These are phyloP conservation scores for Theocolax elegans DNA, from an alignment of 1,140 invertebrate species.

Conservation along the genomic window DNA sequence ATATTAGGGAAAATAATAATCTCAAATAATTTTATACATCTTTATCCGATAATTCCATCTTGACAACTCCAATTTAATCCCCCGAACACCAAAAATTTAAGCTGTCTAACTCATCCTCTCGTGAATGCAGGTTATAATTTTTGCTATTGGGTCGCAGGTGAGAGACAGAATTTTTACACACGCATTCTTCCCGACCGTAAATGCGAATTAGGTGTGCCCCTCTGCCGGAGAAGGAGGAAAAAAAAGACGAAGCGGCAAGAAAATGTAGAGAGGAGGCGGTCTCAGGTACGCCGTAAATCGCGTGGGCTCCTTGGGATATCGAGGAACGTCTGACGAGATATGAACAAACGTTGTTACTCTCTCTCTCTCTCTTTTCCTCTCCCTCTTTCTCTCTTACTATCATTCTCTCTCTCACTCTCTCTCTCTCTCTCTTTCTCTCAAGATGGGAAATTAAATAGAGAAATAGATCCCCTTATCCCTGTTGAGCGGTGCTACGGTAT, in stretches of 20 bases:
- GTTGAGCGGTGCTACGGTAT: constrained; percentile 52
- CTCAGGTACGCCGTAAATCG: constrained; percentile 37
- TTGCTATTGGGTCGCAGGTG: constrained; percentile 35
- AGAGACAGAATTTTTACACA: constrained; percentile 11
- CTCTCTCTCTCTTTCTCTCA: no score
- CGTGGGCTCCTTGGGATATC: neutral
- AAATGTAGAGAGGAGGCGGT: neutral
- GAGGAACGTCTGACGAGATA: constrained; percentile 28
- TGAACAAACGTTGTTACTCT: no score
- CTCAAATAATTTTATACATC: no score
- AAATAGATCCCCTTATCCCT: constrained; percentile 37
- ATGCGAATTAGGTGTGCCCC: constrained; percentile 35
- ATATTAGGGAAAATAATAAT: no score
- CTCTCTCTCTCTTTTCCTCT: no score
- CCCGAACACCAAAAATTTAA: no score
- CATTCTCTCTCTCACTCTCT: no score
- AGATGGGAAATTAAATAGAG: constrained; percentile 45
- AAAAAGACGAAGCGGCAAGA: neutral
- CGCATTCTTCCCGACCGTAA: constrained; percentile 12
- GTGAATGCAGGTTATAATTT: no score
- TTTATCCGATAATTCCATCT: no score
- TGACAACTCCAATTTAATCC: no score
- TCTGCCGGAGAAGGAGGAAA: neutral
- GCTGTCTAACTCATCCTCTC: no score
- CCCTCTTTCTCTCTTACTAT: no score